These are phyloP conservation scores for Cetoscarus ocellatus DNA, from an alignment of 2,797 vertebrate genomes.

Conservation along the genomic window DNA sequence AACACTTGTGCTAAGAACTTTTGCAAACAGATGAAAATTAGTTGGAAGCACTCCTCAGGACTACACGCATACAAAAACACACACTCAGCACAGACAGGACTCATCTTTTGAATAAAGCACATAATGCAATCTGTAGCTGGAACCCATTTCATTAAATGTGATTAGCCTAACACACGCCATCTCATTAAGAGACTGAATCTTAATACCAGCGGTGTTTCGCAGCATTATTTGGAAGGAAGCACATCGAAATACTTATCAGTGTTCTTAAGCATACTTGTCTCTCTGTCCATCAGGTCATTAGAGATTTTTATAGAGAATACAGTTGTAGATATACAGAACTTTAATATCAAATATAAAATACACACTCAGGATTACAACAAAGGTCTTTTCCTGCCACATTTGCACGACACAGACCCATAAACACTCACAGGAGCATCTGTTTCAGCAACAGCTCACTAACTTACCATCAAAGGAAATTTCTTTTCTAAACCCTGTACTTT, in stretches of 20 bases:
- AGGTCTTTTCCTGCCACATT: constrained; percentile 14
- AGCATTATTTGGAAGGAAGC: constrained; percentile 63
- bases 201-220: constrained; percentile 66
- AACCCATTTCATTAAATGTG: constrained; percentile 71
- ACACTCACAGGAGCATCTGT: constrained; percentile 56
- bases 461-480: constrained; percentile 60
- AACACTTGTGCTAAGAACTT: no score
- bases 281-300: constrained; percentile 29
- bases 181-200: constrained; percentile 70
- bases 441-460: constrained; percentile 46
- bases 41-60: no score
- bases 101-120: constrained; percentile 47
- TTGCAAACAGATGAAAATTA: no score
- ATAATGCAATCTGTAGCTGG: constrained; percentile 64
- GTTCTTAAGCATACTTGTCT: constrained; percentile 28
- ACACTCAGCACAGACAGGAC: constrained; percentile 22
- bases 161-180: constrained; percentile 74
- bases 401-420: constrained; percentile 4
- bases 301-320: constrained; percentile 12
- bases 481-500: constrained; percentile 50
- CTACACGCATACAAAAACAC: constrained; percentile 3
- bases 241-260: constrained; percentile 54
- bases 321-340: background rate
- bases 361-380: background rate
- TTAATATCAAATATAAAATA: constrained; percentile 9